phyloP scores from a whole-genome alignment of 2,113 vertebrate genomes.

The Entelurus aequoreus region DNA sequence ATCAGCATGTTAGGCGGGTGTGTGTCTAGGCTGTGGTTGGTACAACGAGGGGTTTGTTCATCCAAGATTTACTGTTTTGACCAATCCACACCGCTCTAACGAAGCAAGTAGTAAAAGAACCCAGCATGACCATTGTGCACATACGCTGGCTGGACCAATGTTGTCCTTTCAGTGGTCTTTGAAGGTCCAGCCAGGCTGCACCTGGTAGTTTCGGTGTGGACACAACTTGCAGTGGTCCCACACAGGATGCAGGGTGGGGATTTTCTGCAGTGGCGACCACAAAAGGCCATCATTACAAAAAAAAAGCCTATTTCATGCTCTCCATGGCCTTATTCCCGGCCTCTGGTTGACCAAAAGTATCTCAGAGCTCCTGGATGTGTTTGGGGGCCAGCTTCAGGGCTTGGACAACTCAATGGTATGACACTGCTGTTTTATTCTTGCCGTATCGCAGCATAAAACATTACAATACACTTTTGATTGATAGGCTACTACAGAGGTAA shows the following conservation, averaged over 20 bases:
- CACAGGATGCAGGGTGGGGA: conserved; percentile 45
- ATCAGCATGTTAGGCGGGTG: too few species aligned
- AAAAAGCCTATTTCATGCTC: conserved; percentile 39
- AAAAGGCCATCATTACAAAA: conserved; percentile 47
- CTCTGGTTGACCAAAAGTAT: conserved; percentile 31
- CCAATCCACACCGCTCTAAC: too few species aligned
- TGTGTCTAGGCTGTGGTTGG: too few species aligned
- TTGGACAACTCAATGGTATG: not conserved
- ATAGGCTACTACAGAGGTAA: not conserved
- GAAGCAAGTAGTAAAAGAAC: too few species aligned
- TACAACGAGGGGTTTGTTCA: too few species aligned
- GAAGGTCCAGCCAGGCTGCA: conserved; percentile 12
- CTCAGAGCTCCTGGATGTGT: conserved; percentile 20
- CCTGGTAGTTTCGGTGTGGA: conserved; percentile 17
- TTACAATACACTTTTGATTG: not conserved
- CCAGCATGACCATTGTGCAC: too few species aligned
- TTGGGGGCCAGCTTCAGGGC: conserved; percentile 12
- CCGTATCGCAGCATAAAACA: not conserved
- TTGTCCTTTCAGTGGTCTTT: too few species aligned
- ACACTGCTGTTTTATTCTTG: not conserved
- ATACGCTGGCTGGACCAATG: too few species aligned
- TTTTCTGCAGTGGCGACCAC: conserved; percentile 41
- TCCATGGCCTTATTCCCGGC: conserved; percentile 27
- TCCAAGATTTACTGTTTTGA: too few species aligned
- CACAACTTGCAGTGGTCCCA: conserved; percentile 8